These are phyloP conservation scores for Telmatherina bonti DNA, from an alignment of 2,797 vertebrate genomes.

Conservation along the genomic window DNA sequence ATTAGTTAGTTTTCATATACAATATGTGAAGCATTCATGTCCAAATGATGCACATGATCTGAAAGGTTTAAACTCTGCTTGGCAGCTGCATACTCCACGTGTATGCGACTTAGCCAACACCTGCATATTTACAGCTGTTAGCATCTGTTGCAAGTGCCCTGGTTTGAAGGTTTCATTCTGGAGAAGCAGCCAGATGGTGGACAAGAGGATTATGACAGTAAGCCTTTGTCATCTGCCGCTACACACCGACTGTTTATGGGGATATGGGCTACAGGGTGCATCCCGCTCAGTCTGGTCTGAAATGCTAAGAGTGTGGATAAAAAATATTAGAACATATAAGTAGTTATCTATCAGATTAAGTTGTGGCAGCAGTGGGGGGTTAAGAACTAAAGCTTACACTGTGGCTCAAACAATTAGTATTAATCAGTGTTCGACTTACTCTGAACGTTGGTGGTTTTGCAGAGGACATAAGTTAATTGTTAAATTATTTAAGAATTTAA, in stretches of 20 bases:
- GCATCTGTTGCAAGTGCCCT: conserved; percentile 75
- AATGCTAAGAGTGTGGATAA: conserved; percentile 13
- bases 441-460: not conserved
- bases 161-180: conserved; percentile 81
- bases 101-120: conserved; percentile 58
- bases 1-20: conserved; percentile 31
- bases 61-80: conserved; percentile 29
- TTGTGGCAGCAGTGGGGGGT: not conserved
- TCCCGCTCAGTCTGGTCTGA: conserved; percentile 35
- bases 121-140: conserved; percentile 80
- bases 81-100: conserved; percentile 43
- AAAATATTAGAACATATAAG: conserved; percentile 9
- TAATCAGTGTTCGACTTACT: not conserved
- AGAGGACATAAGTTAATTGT: not conserved
- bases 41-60: conserved; percentile 38
- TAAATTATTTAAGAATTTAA: not conserved
- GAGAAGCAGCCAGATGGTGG: conserved; percentile 82
- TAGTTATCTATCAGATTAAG: conserved; percentile 23
- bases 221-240: conserved; percentile 85
- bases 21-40: conserved; percentile 33
- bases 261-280: conserved; percentile 62
- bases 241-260: conserved; percentile 62
- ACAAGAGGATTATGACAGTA: conserved; percentile 86
- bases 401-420: not conserved
- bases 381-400: not conserved